Evolutionary conservation across 23 tunicate species (phyloP).

Genomic region (Phallusia fumigata): DNA sequence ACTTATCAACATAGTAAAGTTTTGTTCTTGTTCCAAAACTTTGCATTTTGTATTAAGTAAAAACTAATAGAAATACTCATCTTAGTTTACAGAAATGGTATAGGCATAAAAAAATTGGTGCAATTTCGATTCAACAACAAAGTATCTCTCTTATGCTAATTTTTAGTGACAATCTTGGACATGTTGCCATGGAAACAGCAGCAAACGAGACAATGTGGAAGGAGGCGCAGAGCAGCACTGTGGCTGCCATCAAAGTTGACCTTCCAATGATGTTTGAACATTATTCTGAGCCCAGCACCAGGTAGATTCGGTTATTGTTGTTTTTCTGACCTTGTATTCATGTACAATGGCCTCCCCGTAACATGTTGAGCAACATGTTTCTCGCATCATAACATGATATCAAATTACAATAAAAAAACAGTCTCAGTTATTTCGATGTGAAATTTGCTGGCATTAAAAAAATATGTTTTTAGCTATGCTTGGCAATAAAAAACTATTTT

Average conservation of each 20-base stretch:
- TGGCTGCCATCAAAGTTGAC: conserved; percentile 48
- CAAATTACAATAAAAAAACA: not conserved
- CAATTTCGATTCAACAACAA: too few species aligned
- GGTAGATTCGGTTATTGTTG: conserved; percentile 6
- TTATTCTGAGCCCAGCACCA: conserved; percentile 15
- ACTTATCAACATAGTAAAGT: too few species aligned
- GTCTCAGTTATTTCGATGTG: too few species aligned
- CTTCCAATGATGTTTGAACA: conserved; percentile 30
- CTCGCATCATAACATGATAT: not conserved
- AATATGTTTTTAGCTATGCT: too few species aligned
- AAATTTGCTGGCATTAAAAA: too few species aligned
- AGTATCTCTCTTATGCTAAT: too few species aligned
- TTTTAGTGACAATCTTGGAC: conserved; percentile 47
- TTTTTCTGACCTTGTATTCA: not conserved
- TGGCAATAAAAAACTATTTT: too few species aligned
- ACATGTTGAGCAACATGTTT: not conserved
- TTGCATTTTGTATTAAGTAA: too few species aligned
- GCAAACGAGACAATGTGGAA: conserved; percentile 50
- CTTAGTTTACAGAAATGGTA: too few species aligned
- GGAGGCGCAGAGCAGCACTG: conserved; percentile 33
- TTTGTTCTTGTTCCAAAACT: too few species aligned
- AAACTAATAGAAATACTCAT: too few species aligned
- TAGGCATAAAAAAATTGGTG: too few species aligned
- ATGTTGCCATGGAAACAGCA: conserved; percentile 55
- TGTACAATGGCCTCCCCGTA: not conserved